Evolutionary conservation across 2,113 vertebrate species (phyloP).

Genomic region (Embiotoca jacksoni): DNA sequence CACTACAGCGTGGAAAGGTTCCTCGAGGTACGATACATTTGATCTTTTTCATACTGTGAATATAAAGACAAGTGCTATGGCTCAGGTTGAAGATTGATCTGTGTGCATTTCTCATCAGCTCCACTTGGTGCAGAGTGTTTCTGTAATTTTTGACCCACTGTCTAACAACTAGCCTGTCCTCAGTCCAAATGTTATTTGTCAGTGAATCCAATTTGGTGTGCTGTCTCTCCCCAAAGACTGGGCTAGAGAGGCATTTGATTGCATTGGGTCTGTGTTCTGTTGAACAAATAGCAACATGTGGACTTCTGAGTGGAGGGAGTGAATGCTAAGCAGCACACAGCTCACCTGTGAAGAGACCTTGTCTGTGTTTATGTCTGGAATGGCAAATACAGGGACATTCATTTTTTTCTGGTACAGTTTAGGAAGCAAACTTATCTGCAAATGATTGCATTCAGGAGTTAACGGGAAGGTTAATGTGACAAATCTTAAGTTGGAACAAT

Average conservation of each 20-base stretch:
- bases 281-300: constrained; percentile 71
- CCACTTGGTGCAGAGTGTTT: constrained; percentile 7
- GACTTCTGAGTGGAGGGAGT: constrained; percentile 33
- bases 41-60: constrained; percentile 12
- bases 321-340: constrained; percentile 60
- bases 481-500: not conserved
- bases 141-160: constrained; percentile 60
- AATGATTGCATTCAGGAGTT: constrained; percentile 12
- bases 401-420: constrained; percentile 25
- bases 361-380: not conserved
- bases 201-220: constrained; percentile 75
- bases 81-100: not conserved
- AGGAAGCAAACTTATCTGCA: not conserved
- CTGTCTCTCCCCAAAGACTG: constrained; percentile 59
- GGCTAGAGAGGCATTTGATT: constrained; percentile 67
- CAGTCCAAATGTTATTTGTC: constrained; percentile 74
- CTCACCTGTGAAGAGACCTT: constrained; percentile 15
- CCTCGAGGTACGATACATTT: not conserved
- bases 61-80: not conserved
- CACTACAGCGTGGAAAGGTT: not conserved
- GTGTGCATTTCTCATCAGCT: constrained; percentile 26
- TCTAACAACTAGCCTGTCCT: constrained; percentile 60
- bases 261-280: constrained; percentile 65
- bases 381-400: not conserved
- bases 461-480: not conserved